These are phyloP conservation scores for Nebria brevicollis DNA, from an alignment of 2,888 invertebrate species.

Conservation along the genomic window DNA sequence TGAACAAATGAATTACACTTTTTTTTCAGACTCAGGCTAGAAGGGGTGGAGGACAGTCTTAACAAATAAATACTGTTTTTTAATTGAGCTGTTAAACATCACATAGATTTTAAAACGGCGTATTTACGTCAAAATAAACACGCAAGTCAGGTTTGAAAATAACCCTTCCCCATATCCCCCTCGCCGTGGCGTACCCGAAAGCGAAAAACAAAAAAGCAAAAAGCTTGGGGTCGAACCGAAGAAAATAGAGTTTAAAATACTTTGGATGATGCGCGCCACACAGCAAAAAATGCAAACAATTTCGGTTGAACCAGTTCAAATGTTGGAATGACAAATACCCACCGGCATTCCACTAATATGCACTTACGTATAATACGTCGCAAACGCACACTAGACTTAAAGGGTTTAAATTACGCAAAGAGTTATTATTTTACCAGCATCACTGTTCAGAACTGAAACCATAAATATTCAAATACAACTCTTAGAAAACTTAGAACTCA, in stretches of 20 bases:
- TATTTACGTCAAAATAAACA: constrained; percentile 20
- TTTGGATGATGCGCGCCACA: constrained; percentile 28
- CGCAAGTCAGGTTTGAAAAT: too few species aligned
- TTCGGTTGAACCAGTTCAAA: constrained; percentile 45
- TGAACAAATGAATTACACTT: too few species aligned
- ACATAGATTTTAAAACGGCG: neutral
- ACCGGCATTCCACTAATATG: constrained; percentile 34
- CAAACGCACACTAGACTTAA: neutral
- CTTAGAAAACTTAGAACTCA: neutral
- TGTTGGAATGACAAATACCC: constrained; percentile 45
- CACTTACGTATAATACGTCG: neutral
- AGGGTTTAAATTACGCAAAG: constrained; percentile 16
- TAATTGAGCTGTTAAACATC: too few species aligned
- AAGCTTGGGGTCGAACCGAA: neutral
- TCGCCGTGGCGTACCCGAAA: neutral
- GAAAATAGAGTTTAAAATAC: constrained; percentile 37
- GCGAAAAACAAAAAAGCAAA: neutral
- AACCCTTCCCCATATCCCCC: too few species aligned
- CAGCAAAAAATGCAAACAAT: constrained; percentile 43
- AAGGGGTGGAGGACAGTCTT: too few species aligned
- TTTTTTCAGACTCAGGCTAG: too few species aligned
- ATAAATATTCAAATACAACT: neutral
- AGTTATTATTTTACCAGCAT: neutral
- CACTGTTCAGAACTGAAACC: neutral
- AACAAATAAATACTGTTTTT: too few species aligned